phyloP scores from a whole-genome alignment of 2,797 vertebrate species.

The Acanthopagrus latus region DNA sequence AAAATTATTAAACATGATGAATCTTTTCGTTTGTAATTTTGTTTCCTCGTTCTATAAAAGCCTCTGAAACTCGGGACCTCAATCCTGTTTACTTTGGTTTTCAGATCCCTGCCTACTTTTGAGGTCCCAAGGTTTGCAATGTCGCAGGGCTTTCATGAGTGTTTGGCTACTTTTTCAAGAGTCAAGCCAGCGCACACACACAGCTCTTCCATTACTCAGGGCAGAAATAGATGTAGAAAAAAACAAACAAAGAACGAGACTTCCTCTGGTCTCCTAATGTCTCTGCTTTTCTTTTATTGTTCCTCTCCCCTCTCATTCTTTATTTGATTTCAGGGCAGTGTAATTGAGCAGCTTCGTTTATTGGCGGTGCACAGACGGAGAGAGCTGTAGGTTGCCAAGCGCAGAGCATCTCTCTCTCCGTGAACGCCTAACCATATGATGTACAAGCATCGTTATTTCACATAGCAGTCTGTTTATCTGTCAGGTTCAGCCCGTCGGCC shows the following conservation, averaged over 20 bases:
- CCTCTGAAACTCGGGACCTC: no score
- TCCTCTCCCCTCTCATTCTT: neutral
- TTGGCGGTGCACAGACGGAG: conserved; percentile 2
- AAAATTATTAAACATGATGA: no score
- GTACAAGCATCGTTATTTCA: conserved; percentile 19
- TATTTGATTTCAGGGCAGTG: conserved; percentile 37
- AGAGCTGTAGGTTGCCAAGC: conserved; percentile 30
- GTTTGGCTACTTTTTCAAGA: conserved; percentile 11
- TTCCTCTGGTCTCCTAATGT: neutral
- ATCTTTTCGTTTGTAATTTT: no score
- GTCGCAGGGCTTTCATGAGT: neutral
- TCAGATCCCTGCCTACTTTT: no score
- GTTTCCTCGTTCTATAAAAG: no score
- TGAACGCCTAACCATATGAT: conserved; percentile 16
- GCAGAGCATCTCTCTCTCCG: neutral
- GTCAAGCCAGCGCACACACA: neutral
- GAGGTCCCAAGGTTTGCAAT: no score
- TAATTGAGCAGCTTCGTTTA: conserved; percentile 38
- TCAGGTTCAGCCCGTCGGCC: conserved; percentile 28
- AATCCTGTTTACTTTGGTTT: no score
- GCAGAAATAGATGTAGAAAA: conserved; percentile 18
- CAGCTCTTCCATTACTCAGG: neutral
- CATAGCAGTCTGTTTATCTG: conserved; percentile 29
- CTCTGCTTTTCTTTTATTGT: conserved; percentile 8
- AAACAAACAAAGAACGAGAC: neutral